phyloP scores from a whole-genome alignment of 2,888 invertebrate species.

The Cataglyphis livida region DNA sequence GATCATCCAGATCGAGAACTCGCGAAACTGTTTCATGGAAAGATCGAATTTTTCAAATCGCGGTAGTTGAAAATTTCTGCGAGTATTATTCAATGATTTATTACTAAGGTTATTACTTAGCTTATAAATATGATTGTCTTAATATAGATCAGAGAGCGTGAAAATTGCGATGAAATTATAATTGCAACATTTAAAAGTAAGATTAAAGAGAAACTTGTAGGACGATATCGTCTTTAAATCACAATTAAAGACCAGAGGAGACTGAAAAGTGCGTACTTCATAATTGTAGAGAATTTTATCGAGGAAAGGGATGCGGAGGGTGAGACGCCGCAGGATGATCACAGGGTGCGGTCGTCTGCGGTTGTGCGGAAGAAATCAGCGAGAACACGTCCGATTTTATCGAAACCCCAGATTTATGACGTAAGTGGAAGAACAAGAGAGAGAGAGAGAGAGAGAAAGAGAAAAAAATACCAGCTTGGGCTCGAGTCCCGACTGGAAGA shows the following conservation, averaged over 20 bases:
- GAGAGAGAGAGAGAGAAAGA: background rate
- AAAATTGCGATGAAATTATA: background rate
- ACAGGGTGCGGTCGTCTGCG: constrained; percentile 59
- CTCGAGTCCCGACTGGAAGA: constrained; percentile 27
- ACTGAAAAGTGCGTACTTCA: background rate
- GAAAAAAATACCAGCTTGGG: background rate
- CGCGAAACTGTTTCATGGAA: constrained; percentile 17
- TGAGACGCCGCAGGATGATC: constrained; percentile 62
- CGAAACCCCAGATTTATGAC: constrained; percentile 77
- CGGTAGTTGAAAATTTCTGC: constrained; percentile 10
- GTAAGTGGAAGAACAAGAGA: constrained; percentile 53
- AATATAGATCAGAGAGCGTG: background rate
- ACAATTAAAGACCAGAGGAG: background rate
- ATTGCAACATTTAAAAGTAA: background rate
- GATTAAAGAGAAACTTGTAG: background rate
- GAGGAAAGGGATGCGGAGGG: constrained; percentile 9
- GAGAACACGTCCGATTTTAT: constrained; percentile 71
- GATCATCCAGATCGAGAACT: constrained; percentile 60
- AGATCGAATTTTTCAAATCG: constrained; percentile 27
- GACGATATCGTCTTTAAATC: background rate
- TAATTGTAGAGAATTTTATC: background rate
- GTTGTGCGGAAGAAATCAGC: constrained; percentile 58
- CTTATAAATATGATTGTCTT: constrained; percentile 2
- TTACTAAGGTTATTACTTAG: background rate
- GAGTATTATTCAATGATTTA: constrained; percentile 19